These are phyloP conservation scores for Poicephalus gulielmi DNA, from an alignment of 2,113 vertebrate species.

Conservation along the genomic window DNA sequence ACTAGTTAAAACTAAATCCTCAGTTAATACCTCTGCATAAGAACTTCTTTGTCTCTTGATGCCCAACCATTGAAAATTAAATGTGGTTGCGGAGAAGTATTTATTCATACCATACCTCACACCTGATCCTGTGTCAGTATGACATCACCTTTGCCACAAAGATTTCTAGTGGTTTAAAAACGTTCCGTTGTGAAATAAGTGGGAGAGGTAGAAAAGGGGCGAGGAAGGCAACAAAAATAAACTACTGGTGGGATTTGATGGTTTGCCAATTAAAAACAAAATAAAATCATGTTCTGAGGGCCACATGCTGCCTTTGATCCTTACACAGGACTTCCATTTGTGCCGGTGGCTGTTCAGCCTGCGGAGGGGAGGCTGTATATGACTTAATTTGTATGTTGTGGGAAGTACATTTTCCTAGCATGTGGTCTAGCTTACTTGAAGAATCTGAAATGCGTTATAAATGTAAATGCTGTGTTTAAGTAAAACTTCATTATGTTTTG, in stretches of 20 bases:
- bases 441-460: slow-evolving; percentile 59
- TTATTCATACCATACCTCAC: slow-evolving; percentile 71
- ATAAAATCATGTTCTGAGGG: slow-evolving; percentile 43
- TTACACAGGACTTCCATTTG: slow-evolving; percentile 50
- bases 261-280: slow-evolving; percentile 58
- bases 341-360: slow-evolving; percentile 16
- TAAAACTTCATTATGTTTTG: slow-evolving; percentile 65
- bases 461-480: slow-evolving; percentile 66
- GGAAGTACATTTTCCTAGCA: slow-evolving; percentile 51
- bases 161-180: slow-evolving; percentile 61
- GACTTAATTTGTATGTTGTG: slow-evolving; percentile 63
- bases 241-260: slow-evolving; percentile 56
- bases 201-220: slow-evolving; percentile 22
- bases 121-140: slow-evolving; percentile 72
- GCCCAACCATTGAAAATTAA: slow-evolving; percentile 68
- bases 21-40: slow-evolving; percentile 67
- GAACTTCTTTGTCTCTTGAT: slow-evolving; percentile 70
- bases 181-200: slow-evolving; percentile 57
- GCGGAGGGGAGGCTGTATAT: slow-evolving; percentile 20
- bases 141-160: slow-evolving; percentile 66
- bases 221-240: slow-evolving; percentile 46
- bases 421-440: slow-evolving; percentile 54
- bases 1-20: slow-evolving; percentile 66
- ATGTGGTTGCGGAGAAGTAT: slow-evolving; percentile 66
- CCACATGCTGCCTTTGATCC: slow-evolving; percentile 45